Percentiles rank a stretch among this genome's conserved stretches.
Evolutionary conservation across 2,797 vertebrate species (phyloP).

Genomic region (Yasuhikotakia modesta): DNA sequence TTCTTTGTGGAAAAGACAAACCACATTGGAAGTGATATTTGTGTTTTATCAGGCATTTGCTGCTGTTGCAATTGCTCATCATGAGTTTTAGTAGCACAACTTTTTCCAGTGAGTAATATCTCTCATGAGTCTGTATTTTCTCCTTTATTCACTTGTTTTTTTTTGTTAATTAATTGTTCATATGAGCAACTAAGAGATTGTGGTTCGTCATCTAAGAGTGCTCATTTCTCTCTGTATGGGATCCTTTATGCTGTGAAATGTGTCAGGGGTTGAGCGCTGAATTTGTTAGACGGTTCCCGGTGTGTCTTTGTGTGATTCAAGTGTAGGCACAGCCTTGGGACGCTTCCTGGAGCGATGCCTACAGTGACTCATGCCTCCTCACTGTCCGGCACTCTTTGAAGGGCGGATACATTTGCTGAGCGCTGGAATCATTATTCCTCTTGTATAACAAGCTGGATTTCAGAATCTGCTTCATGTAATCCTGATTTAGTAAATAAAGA

Average conservation of each 20-base stretch:
- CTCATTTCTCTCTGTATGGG: background rate
- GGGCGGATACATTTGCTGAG: too few relatives aligned
- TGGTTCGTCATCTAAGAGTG: too few relatives aligned
- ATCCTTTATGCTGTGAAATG: slow-evolving; percentile 13
- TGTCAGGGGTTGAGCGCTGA: slow-evolving; percentile 18
- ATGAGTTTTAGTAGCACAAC: too few relatives aligned
- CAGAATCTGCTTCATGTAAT: background rate
- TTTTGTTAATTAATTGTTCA: background rate
- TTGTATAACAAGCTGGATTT: background rate
- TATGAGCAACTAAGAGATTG: background rate
- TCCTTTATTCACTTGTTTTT: too few relatives aligned
- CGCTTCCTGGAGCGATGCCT: slow-evolving; percentile 14
- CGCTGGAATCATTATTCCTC: background rate
- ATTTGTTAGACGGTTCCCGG: slow-evolving; percentile 21
- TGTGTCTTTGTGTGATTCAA: slow-evolving; percentile 9
- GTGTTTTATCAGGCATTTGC: too few relatives aligned
- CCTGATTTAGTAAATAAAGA: too few relatives aligned
- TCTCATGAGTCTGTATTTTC: background rate
- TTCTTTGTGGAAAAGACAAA: too few relatives aligned
- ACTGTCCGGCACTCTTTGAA: slow-evolving; percentile 3
- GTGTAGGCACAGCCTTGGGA: too few relatives aligned
- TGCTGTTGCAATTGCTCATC: too few relatives aligned
- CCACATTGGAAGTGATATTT: background rate
- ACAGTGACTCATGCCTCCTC: slow-evolving; percentile 22
- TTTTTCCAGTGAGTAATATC: too few relatives aligned